phyloP scores from a whole-genome alignment of 2,797 vertebrate species.

The Eleutherodactylus coqui region DNA sequence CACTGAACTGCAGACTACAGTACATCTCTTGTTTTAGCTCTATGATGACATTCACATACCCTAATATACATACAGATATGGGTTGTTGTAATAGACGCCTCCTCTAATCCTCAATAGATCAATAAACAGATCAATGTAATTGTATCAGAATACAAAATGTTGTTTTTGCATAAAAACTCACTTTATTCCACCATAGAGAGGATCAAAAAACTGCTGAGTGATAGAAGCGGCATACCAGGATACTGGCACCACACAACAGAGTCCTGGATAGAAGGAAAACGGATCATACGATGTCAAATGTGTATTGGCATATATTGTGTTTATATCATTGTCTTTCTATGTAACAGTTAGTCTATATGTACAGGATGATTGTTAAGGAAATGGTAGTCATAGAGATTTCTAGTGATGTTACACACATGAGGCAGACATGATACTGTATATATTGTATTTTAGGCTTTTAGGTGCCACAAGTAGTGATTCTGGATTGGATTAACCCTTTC shows the following conservation, averaged over 20 bases:
- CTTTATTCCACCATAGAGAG: conserved; percentile 68
- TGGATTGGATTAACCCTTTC: no score
- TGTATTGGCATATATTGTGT: not conserved
- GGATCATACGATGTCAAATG: not conserved
- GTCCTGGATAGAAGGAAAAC: conserved; percentile 64
- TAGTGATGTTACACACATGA: no score
- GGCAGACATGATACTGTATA: no score
- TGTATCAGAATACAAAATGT: not conserved
- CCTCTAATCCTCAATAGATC: not conserved
- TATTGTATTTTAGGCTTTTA: no score
- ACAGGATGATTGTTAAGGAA: no score
- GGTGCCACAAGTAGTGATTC: no score
- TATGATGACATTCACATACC: no score
- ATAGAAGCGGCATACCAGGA: conserved; percentile 75
- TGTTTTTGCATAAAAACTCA: conserved; percentile 64
- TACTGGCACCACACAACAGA: conserved; percentile 72
- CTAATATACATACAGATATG: not conserved
- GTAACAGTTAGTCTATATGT: no score
- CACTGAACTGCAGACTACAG: no score
- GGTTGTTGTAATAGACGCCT: not conserved
- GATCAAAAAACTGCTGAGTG: conserved; percentile 73
- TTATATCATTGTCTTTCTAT: no score
- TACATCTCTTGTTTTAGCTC: no score
- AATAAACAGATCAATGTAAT: not conserved
- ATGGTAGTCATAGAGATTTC: no score